These are phyloP conservation scores for Chrysoperla carnea DNA, from an alignment of 1,140 invertebrate genomes.

Conservation along the genomic window DNA sequence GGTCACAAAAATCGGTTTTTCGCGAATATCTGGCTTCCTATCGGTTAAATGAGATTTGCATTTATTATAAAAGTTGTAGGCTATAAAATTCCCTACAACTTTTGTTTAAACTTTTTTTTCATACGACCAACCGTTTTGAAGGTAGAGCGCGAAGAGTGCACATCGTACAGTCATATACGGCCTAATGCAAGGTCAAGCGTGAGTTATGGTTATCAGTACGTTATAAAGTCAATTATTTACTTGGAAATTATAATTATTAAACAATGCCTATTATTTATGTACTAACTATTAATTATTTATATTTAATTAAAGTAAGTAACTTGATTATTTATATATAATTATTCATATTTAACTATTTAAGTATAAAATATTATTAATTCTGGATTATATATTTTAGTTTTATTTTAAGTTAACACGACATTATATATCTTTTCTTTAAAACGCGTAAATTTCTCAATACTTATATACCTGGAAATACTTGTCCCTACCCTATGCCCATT, in stretches of 20 bases:
- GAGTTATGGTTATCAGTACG: slow-evolving; percentile 1
- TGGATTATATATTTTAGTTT: slow-evolving; percentile 10
- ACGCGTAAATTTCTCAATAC: slow-evolving; percentile 8
- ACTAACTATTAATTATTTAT: slow-evolving; percentile 5
- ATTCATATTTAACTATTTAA: slow-evolving; percentile 1
- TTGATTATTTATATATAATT: slow-evolving; percentile 12
- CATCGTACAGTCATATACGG: slow-evolving; percentile 1
- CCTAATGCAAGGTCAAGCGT: slow-evolving; percentile 1
- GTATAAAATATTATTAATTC: slow-evolving; percentile 12
- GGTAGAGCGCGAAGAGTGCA: slow-evolving; percentile 4
- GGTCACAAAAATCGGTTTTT: slow-evolving; percentile 6
- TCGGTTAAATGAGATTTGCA: slow-evolving; percentile 4
- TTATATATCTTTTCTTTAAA: slow-evolving; percentile 1
- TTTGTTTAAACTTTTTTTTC: slow-evolving; percentile 5
- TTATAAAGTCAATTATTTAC: no score
- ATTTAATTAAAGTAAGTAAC: neutral
- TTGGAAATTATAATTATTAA: no score
- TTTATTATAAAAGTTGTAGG: slow-evolving; percentile 5
- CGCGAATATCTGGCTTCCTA: slow-evolving; percentile 5
- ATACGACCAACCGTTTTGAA: slow-evolving; percentile 7
- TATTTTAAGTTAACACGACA: slow-evolving; percentile 8
- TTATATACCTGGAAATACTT: slow-evolving; percentile 15
- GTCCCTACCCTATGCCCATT: slow-evolving; percentile 11
- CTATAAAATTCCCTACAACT: slow-evolving; percentile 8
- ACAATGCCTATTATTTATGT: slow-evolving; percentile 7